A percentile compares a stretch with the other conserved stretches of the same genome.
Evolutionary conservation across 1,140 invertebrate species (phyloP).

Genomic region (Drosophila quadrilineata): DNA sequence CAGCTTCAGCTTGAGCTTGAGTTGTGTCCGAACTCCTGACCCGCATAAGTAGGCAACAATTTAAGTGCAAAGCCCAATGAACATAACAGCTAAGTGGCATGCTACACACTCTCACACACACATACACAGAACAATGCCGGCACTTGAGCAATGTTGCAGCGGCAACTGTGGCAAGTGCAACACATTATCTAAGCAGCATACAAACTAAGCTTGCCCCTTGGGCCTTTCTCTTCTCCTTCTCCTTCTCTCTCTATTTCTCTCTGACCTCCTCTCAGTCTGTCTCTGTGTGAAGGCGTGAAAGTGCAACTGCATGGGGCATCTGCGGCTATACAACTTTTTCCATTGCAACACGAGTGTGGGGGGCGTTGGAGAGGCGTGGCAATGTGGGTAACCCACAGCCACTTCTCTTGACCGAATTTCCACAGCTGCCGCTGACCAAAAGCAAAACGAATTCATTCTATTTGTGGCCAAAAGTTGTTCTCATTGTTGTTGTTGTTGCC

Average conservation of each 20-base stretch:
- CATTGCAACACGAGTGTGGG: too few species aligned
- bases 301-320: conserved; percentile 25
- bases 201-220: conserved; percentile 30
- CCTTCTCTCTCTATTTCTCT: not conserved
- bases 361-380: too few species aligned
- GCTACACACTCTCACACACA: not conserved
- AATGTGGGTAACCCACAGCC: not conserved
- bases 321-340: conserved; percentile 13
- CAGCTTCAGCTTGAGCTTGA: too few species aligned
- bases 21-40: conserved; percentile 11
- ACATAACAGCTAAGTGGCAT: conserved; percentile 44
- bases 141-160: conserved; percentile 21
- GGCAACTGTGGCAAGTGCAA: conserved; percentile 46
- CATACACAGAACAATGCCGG: conserved; percentile 23
- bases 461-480: not conserved
- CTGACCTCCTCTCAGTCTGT: not conserved
- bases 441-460: conserved; percentile 24
- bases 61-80: conserved; percentile 35
- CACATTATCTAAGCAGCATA: conserved; percentile 59
- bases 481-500: conserved; percentile 10
- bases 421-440: conserved; percentile 29
- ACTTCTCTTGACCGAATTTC: conserved; percentile 33
- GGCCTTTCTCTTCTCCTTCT: not conserved
- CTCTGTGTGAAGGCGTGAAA: conserved; percentile 28
- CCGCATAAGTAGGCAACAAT: conserved; percentile 61